Base-by-base conservation (phyloP, 2,888 invertebrate species). In the Andricus curvator region DNA sequence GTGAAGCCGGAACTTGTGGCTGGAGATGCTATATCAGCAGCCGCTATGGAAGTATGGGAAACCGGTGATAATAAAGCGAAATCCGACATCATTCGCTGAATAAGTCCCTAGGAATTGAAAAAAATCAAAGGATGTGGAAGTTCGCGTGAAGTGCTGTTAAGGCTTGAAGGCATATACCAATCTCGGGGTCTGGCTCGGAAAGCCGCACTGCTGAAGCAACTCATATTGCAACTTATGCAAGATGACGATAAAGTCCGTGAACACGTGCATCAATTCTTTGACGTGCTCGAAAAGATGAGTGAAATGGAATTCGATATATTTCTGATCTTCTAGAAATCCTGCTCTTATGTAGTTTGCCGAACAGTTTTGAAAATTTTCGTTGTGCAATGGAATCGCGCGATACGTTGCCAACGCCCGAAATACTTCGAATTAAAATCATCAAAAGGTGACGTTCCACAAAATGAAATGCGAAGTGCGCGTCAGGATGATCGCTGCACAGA, bases 191-290 rank as follows among this genome's bases (percentile, higher is more conserved):
- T 11, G 11, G 41, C 41, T 41, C 41, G 9, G 9, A 41, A 9
- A 1, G 41, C 9, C 51, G 20, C 15, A 51, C 4, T 51, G 51
- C 51, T 51, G 8, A 51, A 15, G 51, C 51, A 51, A 9, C 17
- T 15, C 13, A 9, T 51, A 51, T 51, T 51, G 51, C 51, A 51
- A 51, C 51, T 4, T 1, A 51, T 29, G 79, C 81, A 29, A 82
- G 83, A 78, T 56, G 74, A 67, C 17, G 82, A 80, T 17, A 81
- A 82, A 44, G 79, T 74, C 37, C 78, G 68, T n/a, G 70, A 44
- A n/a, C 70, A 82, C n/a, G 68, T 83, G 25, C 25, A 2, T 25
- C 2, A 25, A 25, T 25, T 25, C 8, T 37, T 37, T 4, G 37
- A 4, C 8, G 79, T 77, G 80, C 20, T 60, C 80, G 33, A 33